phyloP scores from a whole-genome alignment of 2,797 vertebrate genomes.

The Characodon lateralis region DNA sequence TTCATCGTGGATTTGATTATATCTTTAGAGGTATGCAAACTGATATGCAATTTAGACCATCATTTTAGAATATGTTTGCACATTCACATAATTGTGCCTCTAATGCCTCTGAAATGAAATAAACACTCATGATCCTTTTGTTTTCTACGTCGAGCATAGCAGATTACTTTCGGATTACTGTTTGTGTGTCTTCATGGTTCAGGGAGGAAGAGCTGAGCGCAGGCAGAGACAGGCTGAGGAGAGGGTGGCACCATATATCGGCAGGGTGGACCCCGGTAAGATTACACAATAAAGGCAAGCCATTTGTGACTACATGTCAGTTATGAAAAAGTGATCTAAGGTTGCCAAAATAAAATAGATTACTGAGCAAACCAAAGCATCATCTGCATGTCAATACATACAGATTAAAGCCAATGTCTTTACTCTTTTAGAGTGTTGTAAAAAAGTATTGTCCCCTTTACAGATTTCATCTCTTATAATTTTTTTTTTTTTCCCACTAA shows the following conservation, averaged over 20 bases:
- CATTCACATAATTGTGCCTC: not conserved
- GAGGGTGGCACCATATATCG: conserved; percentile 75
- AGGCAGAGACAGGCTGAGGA: conserved; percentile 79
- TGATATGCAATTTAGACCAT: not conserved
- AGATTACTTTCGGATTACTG: conserved; percentile 7
- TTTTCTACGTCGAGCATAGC: not conserved
- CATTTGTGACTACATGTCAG: not conserved
- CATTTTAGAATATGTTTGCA: not conserved
- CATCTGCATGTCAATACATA: not conserved
- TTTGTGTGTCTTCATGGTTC: conserved; percentile 39
- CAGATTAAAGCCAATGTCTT: not conserved
- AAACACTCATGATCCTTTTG: conserved; percentile 3
- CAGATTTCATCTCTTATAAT: too few relatives aligned
- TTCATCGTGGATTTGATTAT: not conserved
- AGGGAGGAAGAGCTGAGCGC: conserved; percentile 76
- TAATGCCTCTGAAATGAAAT: conserved; percentile 14
- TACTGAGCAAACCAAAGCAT: not conserved
- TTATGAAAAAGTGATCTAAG: not conserved
- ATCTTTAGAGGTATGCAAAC: not conserved
- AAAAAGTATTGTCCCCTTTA: too few relatives aligned
- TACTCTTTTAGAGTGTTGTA: not conserved
- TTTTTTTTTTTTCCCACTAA: too few relatives aligned
- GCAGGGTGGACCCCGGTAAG: conserved; percentile 79
- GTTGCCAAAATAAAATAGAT: not conserved
- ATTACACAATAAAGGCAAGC: not conserved